Conservation (phyloP, 2,888 invertebrate species). For the Timema podura region DNA sequence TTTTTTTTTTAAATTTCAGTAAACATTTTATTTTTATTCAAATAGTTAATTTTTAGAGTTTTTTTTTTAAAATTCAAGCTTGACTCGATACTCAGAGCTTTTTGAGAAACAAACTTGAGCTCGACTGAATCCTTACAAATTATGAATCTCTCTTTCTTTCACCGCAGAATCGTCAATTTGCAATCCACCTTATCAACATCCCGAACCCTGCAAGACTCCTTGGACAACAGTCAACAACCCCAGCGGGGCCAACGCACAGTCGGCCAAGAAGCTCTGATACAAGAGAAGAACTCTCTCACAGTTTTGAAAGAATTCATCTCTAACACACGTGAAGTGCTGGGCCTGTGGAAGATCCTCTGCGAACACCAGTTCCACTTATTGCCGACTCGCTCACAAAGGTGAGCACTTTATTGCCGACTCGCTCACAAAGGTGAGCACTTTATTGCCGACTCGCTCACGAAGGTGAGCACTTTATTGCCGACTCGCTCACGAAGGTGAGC, state of each 20-base stretch:
- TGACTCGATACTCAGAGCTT: too few relatives aligned
- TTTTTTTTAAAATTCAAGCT: too few relatives aligned
- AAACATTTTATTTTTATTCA: too few relatives aligned
- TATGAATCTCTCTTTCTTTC: too few relatives aligned
- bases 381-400: conserved; percentile 62
- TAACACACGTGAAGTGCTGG: conserved; percentile 83
- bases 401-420: conserved; percentile 49
- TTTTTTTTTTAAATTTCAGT: too few relatives aligned
- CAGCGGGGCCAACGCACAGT: neutral
- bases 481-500: conserved; percentile 56
- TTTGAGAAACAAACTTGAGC: too few relatives aligned
- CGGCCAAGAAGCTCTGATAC: conserved; percentile 42
- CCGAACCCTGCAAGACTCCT: neutral
- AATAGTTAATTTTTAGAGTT: too few relatives aligned
- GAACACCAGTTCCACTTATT: conserved; percentile 86
- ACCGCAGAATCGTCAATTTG: too few relatives aligned
- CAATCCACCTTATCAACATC: too few relatives aligned
- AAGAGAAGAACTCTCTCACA: conserved; percentile 73
- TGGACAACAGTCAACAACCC: neutral
- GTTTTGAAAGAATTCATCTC: conserved; percentile 69
- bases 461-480: conserved; percentile 57
- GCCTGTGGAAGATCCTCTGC: conserved; percentile 87
- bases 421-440: conserved; percentile 54
- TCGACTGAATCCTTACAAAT: too few relatives aligned
- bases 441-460: conserved; percentile 64